Evolutionary conservation across 2,888 invertebrate species (phyloP).

Genomic region (Ferdinandea cuprea): DNA sequence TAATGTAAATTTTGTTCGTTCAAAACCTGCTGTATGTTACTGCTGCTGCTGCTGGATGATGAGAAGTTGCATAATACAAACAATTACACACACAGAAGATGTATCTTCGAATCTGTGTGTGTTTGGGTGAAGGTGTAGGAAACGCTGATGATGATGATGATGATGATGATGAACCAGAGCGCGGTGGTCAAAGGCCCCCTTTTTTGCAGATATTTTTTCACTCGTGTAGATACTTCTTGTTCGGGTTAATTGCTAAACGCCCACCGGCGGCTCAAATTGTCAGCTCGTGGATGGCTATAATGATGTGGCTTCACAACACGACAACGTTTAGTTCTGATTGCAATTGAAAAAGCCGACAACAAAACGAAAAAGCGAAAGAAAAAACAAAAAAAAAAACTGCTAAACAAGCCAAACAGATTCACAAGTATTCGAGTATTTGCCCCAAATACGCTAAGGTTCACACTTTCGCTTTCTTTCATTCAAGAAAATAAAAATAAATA

Average conservation of each 20-base stretch:
- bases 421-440: conserved; percentile 7
- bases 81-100: conserved; percentile 38
- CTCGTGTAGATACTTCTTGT: conserved; percentile 7
- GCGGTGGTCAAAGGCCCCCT: conserved; percentile 33
- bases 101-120: conserved; percentile 20
- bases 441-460: conserved; percentile 42
- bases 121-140: conserved; percentile 37
- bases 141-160: conserved; percentile 15
- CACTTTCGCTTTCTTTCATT: conserved; percentile 66
- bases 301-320: neutral
- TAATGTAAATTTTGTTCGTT: conserved; percentile 55
- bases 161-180: conserved; percentile 8
- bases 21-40: conserved; percentile 64
- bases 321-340: neutral
- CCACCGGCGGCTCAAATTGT: conserved; percentile 60
- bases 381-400: conserved; percentile 35
- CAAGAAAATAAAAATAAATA: conserved; percentile 5
- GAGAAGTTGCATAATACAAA: conserved; percentile 62
- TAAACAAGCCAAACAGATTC: conserved; percentile 18
- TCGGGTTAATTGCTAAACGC: conserved; percentile 55
- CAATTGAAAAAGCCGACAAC: conserved; percentile 33
- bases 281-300: conserved; percentile 4
- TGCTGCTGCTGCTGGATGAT: conserved; percentile 59
- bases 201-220: conserved; percentile 16
- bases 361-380: no score